A percentile compares a stretch with the other conserved stretches of the same genome.
Conservation (phyloP, 2,797 vertebrate species). For the Squalus acanthias region DNA sequence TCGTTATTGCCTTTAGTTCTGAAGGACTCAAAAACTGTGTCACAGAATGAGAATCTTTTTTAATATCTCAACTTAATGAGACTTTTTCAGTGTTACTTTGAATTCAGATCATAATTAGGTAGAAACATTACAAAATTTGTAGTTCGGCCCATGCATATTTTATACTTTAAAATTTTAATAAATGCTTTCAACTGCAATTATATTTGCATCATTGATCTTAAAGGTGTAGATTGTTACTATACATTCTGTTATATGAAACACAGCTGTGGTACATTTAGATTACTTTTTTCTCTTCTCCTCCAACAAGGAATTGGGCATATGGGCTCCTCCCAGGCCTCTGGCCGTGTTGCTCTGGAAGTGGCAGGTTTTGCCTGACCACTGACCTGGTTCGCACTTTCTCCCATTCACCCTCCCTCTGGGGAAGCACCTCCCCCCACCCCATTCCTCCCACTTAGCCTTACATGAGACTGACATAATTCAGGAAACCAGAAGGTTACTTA, state of each 20-base stretch:
- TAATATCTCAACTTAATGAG: conserved; percentile 26
- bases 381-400: background rate
- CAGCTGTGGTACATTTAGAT: background rate
- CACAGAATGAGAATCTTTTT: background rate
- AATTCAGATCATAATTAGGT: conserved; percentile 30
- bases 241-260: background rate
- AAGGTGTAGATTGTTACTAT: background rate
- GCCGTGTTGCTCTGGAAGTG: background rate
- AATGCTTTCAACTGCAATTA: conserved; percentile 27
- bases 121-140: conserved; percentile 7
- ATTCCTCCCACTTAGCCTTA: too few species aligned
- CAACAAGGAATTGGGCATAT: background rate
- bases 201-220: conserved; percentile 16
- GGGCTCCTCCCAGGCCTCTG: background rate
- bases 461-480: background rate
- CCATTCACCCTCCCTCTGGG: background rate
- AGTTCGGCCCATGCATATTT: background rate
- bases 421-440: background rate
- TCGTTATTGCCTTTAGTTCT: background rate
- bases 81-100: background rate
- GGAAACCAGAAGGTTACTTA: background rate
- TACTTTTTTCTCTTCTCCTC: background rate
- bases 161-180: conserved; percentile 9
- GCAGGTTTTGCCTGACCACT: background rate
- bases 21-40: too few species aligned